These are phyloP conservation scores for Plagodis pulveraria DNA, from an alignment of 2,888 invertebrate species.

Conservation along the genomic window DNA sequence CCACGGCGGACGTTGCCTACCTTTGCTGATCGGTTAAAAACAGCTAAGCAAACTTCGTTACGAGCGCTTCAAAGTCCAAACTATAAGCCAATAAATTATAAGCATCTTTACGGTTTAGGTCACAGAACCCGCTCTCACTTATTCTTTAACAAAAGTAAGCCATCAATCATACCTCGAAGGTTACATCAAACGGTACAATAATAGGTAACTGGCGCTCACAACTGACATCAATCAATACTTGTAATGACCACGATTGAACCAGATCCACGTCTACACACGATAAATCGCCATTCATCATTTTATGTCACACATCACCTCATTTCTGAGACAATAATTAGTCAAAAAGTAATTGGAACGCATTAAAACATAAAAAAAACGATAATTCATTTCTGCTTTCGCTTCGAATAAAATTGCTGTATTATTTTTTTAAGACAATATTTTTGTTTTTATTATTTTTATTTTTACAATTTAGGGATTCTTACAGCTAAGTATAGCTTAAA, in stretches of 20 bases:
- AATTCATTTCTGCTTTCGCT: background rate
- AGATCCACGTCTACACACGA: conserved; percentile 26
- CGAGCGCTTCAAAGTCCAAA: too few species aligned
- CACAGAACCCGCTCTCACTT: conserved; percentile 5
- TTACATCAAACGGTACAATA: conserved; percentile 21
- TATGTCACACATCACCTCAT: conserved; percentile 26
- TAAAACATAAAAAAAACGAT: too few species aligned
- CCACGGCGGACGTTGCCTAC: too few species aligned
- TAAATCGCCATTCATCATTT: conserved; percentile 35
- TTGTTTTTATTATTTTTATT: too few species aligned
- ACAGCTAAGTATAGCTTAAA: too few species aligned
- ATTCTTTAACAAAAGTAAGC: conserved; percentile 18
- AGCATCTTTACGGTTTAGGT: background rate
- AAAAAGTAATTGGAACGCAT: conserved; percentile 13
- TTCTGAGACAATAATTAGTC: conserved; percentile 9
- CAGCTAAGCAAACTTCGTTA: too few species aligned
- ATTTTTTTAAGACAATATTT: too few species aligned
- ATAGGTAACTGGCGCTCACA: conserved; percentile 1
- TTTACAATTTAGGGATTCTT: too few species aligned
- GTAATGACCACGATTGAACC: conserved; percentile 24
- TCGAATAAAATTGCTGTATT: background rate
- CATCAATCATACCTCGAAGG: conserved; percentile 34
- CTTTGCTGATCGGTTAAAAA: too few species aligned
- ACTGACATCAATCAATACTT: conserved; percentile 18
- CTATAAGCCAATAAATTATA: too few species aligned